Base-by-base conservation (phyloP, 1,140 invertebrate species). In the Aphis craccivora region DNA sequence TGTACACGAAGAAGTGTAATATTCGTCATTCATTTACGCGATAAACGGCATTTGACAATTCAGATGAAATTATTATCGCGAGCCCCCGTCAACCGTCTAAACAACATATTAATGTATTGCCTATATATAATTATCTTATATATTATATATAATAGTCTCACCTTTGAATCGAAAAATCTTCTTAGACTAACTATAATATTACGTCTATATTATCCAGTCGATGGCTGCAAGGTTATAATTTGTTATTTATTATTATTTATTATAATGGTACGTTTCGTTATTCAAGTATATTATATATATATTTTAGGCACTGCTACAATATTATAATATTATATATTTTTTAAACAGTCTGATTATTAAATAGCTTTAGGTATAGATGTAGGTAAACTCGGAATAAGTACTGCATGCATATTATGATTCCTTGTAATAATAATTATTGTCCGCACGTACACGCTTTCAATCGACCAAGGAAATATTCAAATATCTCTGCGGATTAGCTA, bases 371-470 rank as follows among this genome's bases (percentile, higher is more conserved):
- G 25, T 67, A 67, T 3, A 67, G 14, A 14, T n/a, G 14, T 76
- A 55, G 51, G 51, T 60, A 76, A 18, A n/a, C n/a, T 76, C 60
- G 14, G 4, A n/a, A n/a, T n/a, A 67, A 14, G 30, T 18, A 76
- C 30, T 23, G 0, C 22, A 76, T n/a, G 60, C 14, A 76, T n/a
- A 60, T 4, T 60, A 35, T 1, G 60, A 76, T 76, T 76, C 60
- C 60, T 76, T 76, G 30, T 76, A n/a, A 76, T 76, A 76, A 76
- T 76, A 76, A 76, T n/a, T 76, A n/a, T 76, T 76, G 60, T 76
- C 14, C 60, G 30, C 60, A 76, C 60, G n/a, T 76, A 76, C 30
- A 67, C 4, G n/a, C 60, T 76, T 14, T 76, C 60, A 20, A n/a
- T 76, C 60, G 23, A 35, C 60, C 60, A 76, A 76, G 60, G n/a